Base-by-base conservation (phyloP, 2,797 vertebrate genomes). In the Ctenochaetus hawaiiensis region DNA sequence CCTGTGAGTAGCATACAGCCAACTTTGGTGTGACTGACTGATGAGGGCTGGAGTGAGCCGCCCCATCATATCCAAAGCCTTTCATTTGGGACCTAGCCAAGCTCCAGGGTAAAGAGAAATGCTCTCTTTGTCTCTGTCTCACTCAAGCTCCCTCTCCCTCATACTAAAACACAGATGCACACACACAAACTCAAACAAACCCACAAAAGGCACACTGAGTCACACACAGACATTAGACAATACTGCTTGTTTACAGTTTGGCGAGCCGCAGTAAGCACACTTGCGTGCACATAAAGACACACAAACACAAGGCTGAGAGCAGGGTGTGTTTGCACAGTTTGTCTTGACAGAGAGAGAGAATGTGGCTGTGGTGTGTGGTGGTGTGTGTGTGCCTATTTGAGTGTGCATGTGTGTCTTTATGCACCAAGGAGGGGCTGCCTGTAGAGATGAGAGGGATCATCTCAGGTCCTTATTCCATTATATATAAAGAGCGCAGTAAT, bases 161-260 rank as follows among this genome's bases (percentile, higher is more conserved):
- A 91, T 94, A 92, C 92, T 93, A 93, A 94, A 93, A 93, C 92
- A 94, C 91, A 94, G 89, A 92, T 88, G 92, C 89, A 77, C 87
- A 81, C 91, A 89, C 93, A 92, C 89, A 91, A 88, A 90, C 88
- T 91, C 90, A 94, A 91, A 93, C 93, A 92, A 92, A 94, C 93
- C 91, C 90, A 93, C 93, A 92, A 93, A 92, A 91, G 89, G 87
- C 90, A 93, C 92, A 93, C 90, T 92, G 93, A 93, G 86, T 93
- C 92, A 91, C 92, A 92, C 90, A 93, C 82, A 89, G 89, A 86
- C 91, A 94, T 92, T 88, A 93, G 91, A 95, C 94, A 95, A 94
- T 94, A 93, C 91, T 89, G 93, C 92, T 94, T 95, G 94, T 95
- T 95, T 95, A 95, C 94, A 95, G 94, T 94, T 94, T 93, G 92